Evolutionary conservation across 2,797 vertebrate species (phyloP).

Genomic region (Mus caroli): DNA sequence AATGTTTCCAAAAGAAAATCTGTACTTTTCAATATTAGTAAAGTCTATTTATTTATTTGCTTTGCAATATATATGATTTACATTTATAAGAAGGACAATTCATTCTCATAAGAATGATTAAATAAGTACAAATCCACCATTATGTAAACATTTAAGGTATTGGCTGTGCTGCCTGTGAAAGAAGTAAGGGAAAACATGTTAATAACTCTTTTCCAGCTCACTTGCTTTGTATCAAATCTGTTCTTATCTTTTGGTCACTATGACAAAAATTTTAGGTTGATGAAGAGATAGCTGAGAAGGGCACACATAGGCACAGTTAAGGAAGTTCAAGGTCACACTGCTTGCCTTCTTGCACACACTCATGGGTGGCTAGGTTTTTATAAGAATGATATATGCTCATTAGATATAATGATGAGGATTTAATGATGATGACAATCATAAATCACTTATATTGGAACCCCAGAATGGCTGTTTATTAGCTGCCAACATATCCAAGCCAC

Average conservation of each 20-base stretch:
- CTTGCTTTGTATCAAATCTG: neutral
- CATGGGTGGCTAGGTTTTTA: neutral
- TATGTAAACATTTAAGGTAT: neutral
- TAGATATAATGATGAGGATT: neutral
- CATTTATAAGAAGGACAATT: neutral
- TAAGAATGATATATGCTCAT: neutral
- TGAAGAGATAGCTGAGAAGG: neutral
- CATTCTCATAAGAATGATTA: neutral
- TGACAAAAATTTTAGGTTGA: neutral
- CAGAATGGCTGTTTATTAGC: neutral
- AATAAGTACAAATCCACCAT: neutral
- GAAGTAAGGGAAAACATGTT: neutral
- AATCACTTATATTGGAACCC: neutral
- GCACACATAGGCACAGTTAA: neutral
- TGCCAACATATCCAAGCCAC: slow-evolving; percentile 1
- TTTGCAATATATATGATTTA: neutral
- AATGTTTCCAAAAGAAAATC: neutral
- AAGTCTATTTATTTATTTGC: neutral
- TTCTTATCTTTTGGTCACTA: neutral
- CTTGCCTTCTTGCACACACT: neutral
- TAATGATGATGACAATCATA: neutral
- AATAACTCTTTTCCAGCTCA: neutral
- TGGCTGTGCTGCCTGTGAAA: neutral
- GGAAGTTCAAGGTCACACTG: neutral
- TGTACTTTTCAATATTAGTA: neutral